Base-by-base conservation (phyloP, 2,797 vertebrate genomes). In the Sebastes taczanowskii region DNA sequence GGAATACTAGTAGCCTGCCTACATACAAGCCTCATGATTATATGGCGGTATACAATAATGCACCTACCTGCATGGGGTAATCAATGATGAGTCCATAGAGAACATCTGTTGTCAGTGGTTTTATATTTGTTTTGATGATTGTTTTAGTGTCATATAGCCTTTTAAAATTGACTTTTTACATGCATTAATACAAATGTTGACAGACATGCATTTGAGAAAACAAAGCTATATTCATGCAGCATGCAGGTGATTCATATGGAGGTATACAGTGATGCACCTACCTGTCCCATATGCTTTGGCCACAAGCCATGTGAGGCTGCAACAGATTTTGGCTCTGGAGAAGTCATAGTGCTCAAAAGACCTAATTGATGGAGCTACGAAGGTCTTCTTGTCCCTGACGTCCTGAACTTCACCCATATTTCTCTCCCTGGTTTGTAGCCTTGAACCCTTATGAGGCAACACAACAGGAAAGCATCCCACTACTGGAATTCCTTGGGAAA, bases 341-440 rank as follows among this genome's bases (percentile, higher is more conserved):
- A 99, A 99, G 86, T 99, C 98, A 89, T 99, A 99, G 90, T 98
- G 97, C 86, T 99, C 98, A 81, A 98, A 98, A 35, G 98, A 95
- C 90, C 97, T 99, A 90, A 99, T 95, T 67, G 97, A 95, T 59
- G 98, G 98, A 78, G 97, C 97, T 83, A 97, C 95, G 94, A 97
- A 97, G 66, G 96, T 97, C 94, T 95, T 97, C 86, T 92, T 96
- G 87, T 97, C 97, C 92, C 94, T 92, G 84, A 94, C 93, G 77
- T 96, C 97, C 30, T 95, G 96, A 85, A 95, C 93, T 95, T 99
- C 98, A 89, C 97, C 98, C 98, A 99, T 99, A 68, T 92, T 89
- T 83, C 75, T 77, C 83, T 38, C 35, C 80, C 78, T 58, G 56
- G 59, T 68, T 55, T 59, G 69, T 80, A 52, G 46, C 46, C 46